phyloP scores from a whole-genome alignment of 2,888 invertebrate genomes.

The Fragum fragum region DNA sequence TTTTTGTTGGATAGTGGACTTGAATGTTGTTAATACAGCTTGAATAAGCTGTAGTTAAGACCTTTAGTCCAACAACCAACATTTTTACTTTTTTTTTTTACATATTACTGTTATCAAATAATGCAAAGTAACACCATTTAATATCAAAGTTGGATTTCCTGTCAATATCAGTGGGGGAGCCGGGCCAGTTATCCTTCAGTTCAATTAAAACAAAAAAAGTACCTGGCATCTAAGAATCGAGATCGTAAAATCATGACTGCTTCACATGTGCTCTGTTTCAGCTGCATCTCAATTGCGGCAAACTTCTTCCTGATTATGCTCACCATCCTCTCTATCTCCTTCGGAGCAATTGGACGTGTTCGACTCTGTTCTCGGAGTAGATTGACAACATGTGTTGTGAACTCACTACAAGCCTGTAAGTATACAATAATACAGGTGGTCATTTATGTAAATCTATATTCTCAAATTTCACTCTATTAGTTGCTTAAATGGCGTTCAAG shows the following conservation, averaged over 20 bases:
- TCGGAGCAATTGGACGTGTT: slow-evolving; percentile 98
- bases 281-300: slow-evolving; percentile 90
- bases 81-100: no score
- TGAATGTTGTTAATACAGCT: no score
- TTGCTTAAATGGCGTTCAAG: no score
- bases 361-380: slow-evolving; percentile 98
- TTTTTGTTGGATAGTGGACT: no score
- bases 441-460: not conserved
- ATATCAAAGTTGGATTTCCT: no score
- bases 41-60: no score
- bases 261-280: slow-evolving; percentile 99
- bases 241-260: slow-evolving; percentile 99
- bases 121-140: no score
- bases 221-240: slow-evolving; percentile 91
- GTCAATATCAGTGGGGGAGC: no score
- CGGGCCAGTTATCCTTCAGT: no score
- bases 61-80: no score
- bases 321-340: slow-evolving; percentile 95
- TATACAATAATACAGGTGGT: not conserved
- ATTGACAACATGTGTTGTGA: slow-evolving; percentile 99
- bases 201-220: slow-evolving; percentile 46
- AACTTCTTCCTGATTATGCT: slow-evolving; percentile 87
- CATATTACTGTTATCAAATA: no score
- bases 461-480: no score
- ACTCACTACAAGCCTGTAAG: slow-evolving; percentile 98